Base-by-base conservation (phyloP, 2,113 vertebrate species). In the Bufo gargarizans region DNA sequence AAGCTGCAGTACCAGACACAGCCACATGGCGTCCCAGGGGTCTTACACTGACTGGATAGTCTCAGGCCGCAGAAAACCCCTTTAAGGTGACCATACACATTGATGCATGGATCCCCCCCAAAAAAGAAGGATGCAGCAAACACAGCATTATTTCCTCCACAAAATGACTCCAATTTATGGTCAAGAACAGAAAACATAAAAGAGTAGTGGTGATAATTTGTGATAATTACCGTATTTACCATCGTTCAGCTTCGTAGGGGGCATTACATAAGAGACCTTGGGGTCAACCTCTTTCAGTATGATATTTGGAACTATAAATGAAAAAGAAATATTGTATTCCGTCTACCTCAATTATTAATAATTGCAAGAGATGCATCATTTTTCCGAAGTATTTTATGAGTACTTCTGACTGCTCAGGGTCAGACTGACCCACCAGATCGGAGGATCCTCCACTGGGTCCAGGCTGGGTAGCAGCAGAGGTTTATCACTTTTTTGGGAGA, bases 231-330 rank as follows among this genome's bases (percentile, higher is more conserved):
- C 92, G 49, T 90, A 91, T 90, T 0, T 92, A 86, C 91, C 85
- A 20, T 94, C 76, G 0, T 94, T 92, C 91, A 92, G 90, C 77
- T 91, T 92, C 91, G 86, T 3, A 0, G 94, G 91, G 88, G 95
- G 91, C 17, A 91, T 90, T 58, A 83, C 86, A 43, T 91, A 33
- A 3, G 91, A 90, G 82, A 93, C 16, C 33, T 85, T 71, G 43
- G 95, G 87, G 59, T 95, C 94, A 45, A 95, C 91, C 45, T 94
- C 95, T 0, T 89, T 88, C 87, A 96, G 93, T 78, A 96, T 95
- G 84, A 92, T 90, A 91, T 93, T 94, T 86, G 95, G 95, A 92
- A 96, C 95, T 96, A 89, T 88, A 94, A 93, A 88, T 49, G 90
- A 19, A 77, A 92, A 90, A 91, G 76, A 92, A 90, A 69, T 3